Base-by-base conservation (phyloP, 2,888 invertebrate species). In the Halictus quadricinctus region DNA sequence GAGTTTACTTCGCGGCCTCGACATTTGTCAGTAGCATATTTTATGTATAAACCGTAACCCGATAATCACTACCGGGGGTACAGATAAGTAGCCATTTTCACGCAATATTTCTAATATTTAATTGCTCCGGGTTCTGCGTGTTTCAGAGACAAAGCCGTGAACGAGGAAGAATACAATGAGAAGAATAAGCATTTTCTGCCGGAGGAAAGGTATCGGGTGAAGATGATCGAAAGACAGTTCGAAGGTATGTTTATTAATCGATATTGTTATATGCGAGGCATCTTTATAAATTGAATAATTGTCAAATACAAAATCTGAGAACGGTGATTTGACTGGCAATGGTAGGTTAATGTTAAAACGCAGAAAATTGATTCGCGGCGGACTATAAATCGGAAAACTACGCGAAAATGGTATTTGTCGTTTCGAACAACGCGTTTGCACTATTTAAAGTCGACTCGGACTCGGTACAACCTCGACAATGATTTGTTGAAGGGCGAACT, bases 111-210 rank as follows among this genome's bases (percentile, higher is more conserved):
- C 3, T n/a, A 2, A 64, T 36, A 25, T 64, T 58, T n/a, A 1
- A 5, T 70, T 10, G 0, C 18, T 3, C 15, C 18, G 25, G 15
- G 43, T 43, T 64, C 54, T 36, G 25, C 36, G 41, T 78, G 41
- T 79, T 76, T 25, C 91, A 94, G 94, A 84, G 92, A 93, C 46
- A 94, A 94, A 81, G 87, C 89, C 18, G 87, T 90, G 43, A 92
- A 90, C 48, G 92, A 92, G 66, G 92, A 92, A 25, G 91, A 92
- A 6, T 88, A 89, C 74, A 93, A 92, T 79, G 91, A 91, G 29
- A 89, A 83, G 77, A 92, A 93, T 84, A 90, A 81, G 21, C 89
- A 92, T 50, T 91, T 89, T 73, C 88, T 91, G 18, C 80, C 88
- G 12, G 91, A 91, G 25, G 78, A 80, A 0, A 58, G 66, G 21